Percentiles rank a stretch among this genome's conserved stretches.
These are phyloP conservation scores for Etheostoma perlongum DNA, from an alignment of 2,797 vertebrate genomes.

Conservation along the genomic window DNA sequence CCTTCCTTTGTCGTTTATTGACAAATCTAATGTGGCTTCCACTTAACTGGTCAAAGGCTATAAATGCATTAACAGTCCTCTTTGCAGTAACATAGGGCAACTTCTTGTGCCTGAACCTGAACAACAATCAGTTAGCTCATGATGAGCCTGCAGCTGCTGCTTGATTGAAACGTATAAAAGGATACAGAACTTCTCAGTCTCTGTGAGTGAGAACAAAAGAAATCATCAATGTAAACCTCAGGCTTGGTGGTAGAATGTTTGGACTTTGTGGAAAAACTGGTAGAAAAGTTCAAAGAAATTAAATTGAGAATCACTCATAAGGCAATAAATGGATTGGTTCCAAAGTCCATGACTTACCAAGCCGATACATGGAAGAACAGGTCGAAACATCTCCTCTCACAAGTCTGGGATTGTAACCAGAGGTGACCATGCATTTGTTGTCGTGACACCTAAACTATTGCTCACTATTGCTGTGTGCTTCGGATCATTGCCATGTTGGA, in stretches of 20 bases:
- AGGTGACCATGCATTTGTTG: not conserved
- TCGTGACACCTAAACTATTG: not conserved
- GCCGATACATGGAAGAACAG: not conserved
- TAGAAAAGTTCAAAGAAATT: not conserved
- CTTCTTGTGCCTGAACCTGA: conserved; percentile 75
- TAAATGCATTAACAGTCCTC: conserved; percentile 80
- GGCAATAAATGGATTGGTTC: conserved; percentile 2
- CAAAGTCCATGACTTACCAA: conserved; percentile 1
- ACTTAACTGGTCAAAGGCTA: conserved; percentile 74
- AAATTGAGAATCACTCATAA: not conserved
- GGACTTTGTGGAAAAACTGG: not conserved
- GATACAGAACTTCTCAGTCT: not conserved
- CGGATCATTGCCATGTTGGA: no score
- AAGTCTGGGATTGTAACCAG: conserved; percentile 5
- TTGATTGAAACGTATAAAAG: conserved; percentile 11
- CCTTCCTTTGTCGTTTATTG: conserved; percentile 47
- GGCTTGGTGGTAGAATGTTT: not conserved
- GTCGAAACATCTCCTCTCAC: not conserved
- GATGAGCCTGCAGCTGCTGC: conserved; percentile 47
- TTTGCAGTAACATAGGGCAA: conserved; percentile 72
- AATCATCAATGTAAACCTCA: not conserved
- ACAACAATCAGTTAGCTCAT: conserved; percentile 58
- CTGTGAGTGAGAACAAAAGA: not conserved
- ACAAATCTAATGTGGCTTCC: conserved; percentile 65
- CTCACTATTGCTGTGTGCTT: not conserved